Conservation (phyloP, 2,888 invertebrate species). For the Melanotus villosus region DNA sequence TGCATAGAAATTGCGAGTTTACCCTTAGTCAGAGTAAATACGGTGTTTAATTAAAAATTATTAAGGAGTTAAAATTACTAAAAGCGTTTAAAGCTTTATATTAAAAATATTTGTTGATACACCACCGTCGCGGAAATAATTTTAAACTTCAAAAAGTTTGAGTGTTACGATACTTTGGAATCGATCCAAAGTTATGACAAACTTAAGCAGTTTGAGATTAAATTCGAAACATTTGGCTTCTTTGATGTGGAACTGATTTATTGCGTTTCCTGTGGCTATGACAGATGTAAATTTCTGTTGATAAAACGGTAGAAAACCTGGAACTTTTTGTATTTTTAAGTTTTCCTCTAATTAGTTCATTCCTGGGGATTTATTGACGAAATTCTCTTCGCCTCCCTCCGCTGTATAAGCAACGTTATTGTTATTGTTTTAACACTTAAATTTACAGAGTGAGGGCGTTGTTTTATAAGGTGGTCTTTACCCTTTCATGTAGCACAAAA, state of each 20-base stretch:
- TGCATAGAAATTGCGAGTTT: conserved; percentile 26
- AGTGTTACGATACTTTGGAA: conserved; percentile 36
- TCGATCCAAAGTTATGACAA: conserved; percentile 51
- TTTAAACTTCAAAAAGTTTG: conserved; percentile 33
- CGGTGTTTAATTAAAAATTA: neutral
- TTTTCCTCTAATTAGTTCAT: no score
- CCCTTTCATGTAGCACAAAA: no score
- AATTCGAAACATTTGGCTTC: conserved; percentile 53
- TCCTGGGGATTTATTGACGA: no score
- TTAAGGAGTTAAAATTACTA: conserved; percentile 18
- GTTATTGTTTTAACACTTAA: no score
- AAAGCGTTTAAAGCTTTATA: conserved; percentile 11
- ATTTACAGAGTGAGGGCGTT: no score
- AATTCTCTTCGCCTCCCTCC: no score
- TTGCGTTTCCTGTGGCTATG: conserved; percentile 40
- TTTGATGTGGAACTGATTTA: conserved; percentile 47
- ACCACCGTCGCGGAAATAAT: no score
- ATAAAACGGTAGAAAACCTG: conserved; percentile 21
- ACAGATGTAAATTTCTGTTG: conserved; percentile 40
- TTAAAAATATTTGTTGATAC: neutral
- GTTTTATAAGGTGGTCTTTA: no score
- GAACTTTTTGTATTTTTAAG: neutral
- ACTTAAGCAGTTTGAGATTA: conserved; percentile 47
- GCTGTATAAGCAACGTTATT: no score
- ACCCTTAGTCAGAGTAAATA: neutral